Base-by-base conservation (phyloP, 2,888 invertebrate species). In the Morpho achilles region DNA sequence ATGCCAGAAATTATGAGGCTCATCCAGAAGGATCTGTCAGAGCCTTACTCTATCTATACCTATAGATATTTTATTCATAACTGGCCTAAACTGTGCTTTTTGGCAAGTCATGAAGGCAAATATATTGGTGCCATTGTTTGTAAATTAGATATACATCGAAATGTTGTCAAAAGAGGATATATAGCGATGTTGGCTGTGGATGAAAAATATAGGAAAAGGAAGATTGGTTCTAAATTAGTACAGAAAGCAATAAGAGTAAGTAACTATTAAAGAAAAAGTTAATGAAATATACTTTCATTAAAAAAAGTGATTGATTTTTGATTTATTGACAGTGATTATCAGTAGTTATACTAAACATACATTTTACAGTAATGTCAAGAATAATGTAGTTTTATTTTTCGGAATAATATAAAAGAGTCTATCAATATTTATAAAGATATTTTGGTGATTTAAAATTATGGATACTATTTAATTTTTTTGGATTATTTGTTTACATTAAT, bases 1-100 rank as follows among this genome's bases (percentile, higher is more conserved):
- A 98, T 99, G 98, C 97, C 98, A 74, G 97, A 98, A 88, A 99
- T 99, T 71, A 99, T 99, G 98, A 95, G 96, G 91, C 94, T 99
- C 77, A 99, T 99, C 83, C 98, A 99, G 82, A 98, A 98, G 86
- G 99, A 99, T 92, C 93, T 99, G 71, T 99, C 99, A 62, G 99
- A 99, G 93, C 99, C 99, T 45, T 99, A 99, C 92, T 99, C 99
- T 68, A 99, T 99, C 92, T 99, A 99, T 89, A 99, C 99, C 41
- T 99, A 99, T 92, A 95, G 99, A 91, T 99, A 99, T 93, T 99
- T 99, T 92, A 99, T 99, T 84, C 98, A 99, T 87, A 99, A 99
- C 87, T 99, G 99, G 99, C 99, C 99, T 82, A 97, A 99, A 89
- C 92, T 99, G 69, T 99, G 99, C 91, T 98, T 98, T 91, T 91